Percentiles rank a stretch among this genome's conserved stretches.
Evolutionary conservation across 2,888 invertebrate species (phyloP).

Genomic region (Suillia variegata): DNA sequence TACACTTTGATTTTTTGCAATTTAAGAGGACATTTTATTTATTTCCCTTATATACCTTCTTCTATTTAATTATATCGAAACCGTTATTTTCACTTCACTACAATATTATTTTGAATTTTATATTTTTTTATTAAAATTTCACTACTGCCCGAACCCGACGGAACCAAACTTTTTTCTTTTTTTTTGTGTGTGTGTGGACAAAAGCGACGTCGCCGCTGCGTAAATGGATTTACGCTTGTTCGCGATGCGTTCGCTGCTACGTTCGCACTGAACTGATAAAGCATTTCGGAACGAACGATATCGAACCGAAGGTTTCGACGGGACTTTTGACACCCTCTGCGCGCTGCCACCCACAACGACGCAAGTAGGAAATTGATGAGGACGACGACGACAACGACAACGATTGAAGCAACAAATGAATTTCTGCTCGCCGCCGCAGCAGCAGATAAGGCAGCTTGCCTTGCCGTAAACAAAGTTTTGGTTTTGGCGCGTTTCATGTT

Average conservation of each 20-base stretch:
- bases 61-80: no score
- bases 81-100: no score
- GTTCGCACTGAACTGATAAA: constrained; percentile 48
- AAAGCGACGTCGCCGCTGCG: constrained; percentile 26
- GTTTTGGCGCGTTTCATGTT: not conserved
- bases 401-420: constrained; percentile 13
- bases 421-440: not conserved
- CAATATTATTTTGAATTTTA: no score
- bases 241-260: constrained; percentile 36
- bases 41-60: no score
- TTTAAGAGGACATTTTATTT: no score
- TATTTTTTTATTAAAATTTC: no score
- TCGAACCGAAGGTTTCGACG: constrained; percentile 2
- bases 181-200: no score
- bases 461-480: not conserved
- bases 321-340: not conserved
- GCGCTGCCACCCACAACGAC: not conserved
- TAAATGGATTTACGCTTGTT: constrained; percentile 23
- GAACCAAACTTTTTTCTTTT: no score
- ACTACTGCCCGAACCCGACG: no score
- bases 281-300: constrained; percentile 26
- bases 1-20: no score
- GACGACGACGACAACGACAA: not conserved
- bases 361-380: not conserved
- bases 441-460: no score